Evolutionary conservation across 2,888 invertebrate genomes (phyloP).

Genomic region (Blastobasis adustella): DNA sequence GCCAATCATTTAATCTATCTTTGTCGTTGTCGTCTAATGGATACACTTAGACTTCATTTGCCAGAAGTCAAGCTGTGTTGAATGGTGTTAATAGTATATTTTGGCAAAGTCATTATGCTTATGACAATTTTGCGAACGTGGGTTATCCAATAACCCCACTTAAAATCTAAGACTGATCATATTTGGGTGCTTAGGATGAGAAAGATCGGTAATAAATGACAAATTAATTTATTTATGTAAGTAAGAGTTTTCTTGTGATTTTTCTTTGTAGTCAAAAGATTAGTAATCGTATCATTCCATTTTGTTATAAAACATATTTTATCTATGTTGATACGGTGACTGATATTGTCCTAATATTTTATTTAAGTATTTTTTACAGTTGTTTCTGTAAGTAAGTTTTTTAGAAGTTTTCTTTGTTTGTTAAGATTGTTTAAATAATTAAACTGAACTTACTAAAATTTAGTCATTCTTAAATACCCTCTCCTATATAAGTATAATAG

Average conservation of each 20-base stretch:
- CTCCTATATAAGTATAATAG: no score
- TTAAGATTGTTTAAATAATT: constrained; percentile 4
- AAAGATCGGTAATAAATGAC: constrained; percentile 10
- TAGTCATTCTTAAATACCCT: no score
- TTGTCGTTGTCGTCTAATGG: no score
- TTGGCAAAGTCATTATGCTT: no score
- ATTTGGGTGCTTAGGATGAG: constrained; percentile 39
- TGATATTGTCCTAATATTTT: background rate
- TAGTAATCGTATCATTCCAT: constrained; percentile 14
- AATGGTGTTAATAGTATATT: no score
- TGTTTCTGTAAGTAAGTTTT: constrained; percentile 6
- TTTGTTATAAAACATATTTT: background rate
- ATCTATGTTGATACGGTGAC: constrained; percentile 3
- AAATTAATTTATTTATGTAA: constrained; percentile 17
- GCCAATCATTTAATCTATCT: no score
- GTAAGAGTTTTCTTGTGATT: constrained; percentile 3
- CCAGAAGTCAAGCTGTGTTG: no score
- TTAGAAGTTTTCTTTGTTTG: constrained; percentile 6
- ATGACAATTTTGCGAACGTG: background rate
- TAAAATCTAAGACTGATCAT: constrained; percentile 45
- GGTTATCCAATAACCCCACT: constrained; percentile 11
- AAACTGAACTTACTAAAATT: background rate
- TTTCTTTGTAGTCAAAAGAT: constrained; percentile 5
- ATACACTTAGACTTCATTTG: no score
- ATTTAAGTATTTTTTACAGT: background rate